Conservation (phyloP, 2,113 vertebrate genomes). For the Calyptomena viridis region DNA sequence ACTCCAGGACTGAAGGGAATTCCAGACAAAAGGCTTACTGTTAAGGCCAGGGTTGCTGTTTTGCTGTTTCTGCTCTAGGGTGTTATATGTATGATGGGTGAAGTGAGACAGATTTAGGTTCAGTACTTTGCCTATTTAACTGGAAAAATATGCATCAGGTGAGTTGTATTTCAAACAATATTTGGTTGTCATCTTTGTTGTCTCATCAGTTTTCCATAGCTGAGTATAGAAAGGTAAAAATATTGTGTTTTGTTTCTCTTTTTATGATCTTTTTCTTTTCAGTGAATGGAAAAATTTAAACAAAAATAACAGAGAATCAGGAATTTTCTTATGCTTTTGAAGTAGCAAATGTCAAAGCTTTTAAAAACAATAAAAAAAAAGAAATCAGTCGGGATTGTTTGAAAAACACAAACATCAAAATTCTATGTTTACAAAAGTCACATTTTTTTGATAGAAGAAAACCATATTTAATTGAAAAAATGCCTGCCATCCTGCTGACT, state of each 20-base stretch:
- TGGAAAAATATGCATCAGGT: neutral
- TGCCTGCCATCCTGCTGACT: neutral
- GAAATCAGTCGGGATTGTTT: neutral
- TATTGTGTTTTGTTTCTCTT: neutral
- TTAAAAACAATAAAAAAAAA: neutral
- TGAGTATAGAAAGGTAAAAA: neutral
- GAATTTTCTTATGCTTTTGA: neutral
- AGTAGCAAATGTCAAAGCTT: neutral
- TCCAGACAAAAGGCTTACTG: neutral
- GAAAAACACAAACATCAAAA: neutral
- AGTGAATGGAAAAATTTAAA: neutral
- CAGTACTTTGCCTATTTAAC: neutral
- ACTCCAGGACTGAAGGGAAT: no score
- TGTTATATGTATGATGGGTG: neutral
- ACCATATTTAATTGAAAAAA: slow-evolving; percentile 24
- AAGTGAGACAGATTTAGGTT: neutral
- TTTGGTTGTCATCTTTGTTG: neutral
- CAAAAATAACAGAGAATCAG: neutral
- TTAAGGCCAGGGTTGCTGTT: neutral
- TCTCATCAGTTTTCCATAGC: neutral
- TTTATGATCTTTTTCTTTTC: neutral
- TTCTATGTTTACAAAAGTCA: neutral
- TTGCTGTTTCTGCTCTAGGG: neutral
- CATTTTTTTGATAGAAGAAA: slow-evolving; percentile 24
- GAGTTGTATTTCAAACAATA: neutral